Conservation (phyloP, 2,113 vertebrate species). For the Notechis scutatus region DNA sequence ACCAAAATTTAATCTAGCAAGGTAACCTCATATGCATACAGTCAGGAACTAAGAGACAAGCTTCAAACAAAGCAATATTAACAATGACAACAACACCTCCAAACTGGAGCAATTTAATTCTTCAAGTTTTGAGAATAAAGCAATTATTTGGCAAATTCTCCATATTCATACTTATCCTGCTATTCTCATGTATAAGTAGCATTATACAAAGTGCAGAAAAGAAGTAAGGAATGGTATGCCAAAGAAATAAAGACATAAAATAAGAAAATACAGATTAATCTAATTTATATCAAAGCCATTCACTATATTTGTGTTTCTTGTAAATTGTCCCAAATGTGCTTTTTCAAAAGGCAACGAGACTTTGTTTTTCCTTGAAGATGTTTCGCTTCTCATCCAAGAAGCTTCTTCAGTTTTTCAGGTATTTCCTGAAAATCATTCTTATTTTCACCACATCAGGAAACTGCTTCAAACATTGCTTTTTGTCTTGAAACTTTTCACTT, state of each 20-base stretch:
- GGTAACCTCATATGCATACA: neutral
- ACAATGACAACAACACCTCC: neutral
- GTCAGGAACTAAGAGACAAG: neutral
- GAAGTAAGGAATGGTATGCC: neutral
- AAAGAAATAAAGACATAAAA: neutral
- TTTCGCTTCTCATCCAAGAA: neutral
- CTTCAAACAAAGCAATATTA: neutral
- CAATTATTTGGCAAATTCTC: neutral
- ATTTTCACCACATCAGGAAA: neutral
- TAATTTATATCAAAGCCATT: neutral
- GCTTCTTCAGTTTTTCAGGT: neutral
- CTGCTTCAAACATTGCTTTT: neutral
- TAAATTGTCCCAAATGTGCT: neutral
- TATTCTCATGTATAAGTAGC: neutral
- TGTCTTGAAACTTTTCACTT: neutral
- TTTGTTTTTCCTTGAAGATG: neutral
- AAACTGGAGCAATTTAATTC: neutral
- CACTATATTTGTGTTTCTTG: neutral
- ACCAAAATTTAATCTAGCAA: neutral
- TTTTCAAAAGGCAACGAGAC: neutral
- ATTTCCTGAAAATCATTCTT: neutral
- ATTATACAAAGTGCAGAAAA: neutral
- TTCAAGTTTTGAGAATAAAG: neutral
- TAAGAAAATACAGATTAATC: neutral
- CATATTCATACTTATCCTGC: neutral